Evolutionary conservation across 2,113 vertebrate genomes (phyloP).

Genomic region (Pterocles orientalis): DNA sequence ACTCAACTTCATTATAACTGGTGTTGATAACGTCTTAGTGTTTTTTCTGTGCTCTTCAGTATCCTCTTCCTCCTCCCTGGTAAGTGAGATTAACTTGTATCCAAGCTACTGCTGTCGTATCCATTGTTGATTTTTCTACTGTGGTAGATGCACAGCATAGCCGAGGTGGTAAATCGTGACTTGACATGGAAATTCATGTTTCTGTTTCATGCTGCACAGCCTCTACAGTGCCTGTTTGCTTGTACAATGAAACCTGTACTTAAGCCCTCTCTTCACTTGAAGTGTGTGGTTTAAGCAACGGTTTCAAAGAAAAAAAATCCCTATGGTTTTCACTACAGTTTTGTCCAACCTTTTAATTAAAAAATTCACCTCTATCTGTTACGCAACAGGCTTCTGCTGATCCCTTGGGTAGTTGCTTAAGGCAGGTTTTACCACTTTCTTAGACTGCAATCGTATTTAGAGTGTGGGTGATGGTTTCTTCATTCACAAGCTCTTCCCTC

Average conservation of each 20-base stretch:
- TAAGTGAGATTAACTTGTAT: conserved; percentile 30
- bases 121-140: conserved; percentile 53
- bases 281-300: conserved; percentile 3
- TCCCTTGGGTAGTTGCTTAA: conserved; percentile 13
- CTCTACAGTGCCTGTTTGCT: conserved; percentile 4
- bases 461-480: conserved; percentile 36
- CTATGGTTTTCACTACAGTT: conserved; percentile 13
- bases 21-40: background rate
- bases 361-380: background rate
- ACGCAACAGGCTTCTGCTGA: background rate
- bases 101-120: conserved; percentile 1
- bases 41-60: background rate
- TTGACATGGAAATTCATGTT: conserved; percentile 40
- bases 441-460: background rate
- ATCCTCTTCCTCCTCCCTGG: background rate
- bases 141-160: background rate
- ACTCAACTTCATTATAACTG: conserved; percentile 17
- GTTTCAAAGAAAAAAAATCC: conserved; percentile 38
- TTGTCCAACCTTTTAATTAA: conserved; percentile 52
- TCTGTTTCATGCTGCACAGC: background rate
- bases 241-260: background rate
- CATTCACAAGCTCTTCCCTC: conserved; percentile 9
- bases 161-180: conserved; percentile 35
- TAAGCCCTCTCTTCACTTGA: background rate
- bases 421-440: background rate